These are phyloP conservation scores for Limnodromus scolopaceus DNA, from an alignment of 2,797 vertebrate species.

Conservation along the genomic window DNA sequence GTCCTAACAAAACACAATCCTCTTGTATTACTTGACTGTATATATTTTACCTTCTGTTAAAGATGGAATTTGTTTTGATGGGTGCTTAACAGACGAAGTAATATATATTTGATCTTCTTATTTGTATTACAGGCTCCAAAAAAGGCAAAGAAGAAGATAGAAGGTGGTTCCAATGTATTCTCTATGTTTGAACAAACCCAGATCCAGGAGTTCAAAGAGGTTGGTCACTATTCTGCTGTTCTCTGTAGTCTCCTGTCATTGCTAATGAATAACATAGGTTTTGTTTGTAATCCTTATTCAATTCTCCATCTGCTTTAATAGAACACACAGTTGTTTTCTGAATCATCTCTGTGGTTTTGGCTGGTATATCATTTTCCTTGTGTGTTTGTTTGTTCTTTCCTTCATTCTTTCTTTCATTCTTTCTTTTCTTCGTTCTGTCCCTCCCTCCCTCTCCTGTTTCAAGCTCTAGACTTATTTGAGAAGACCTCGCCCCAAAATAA, in stretches of 20 bases:
- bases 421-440: neutral
- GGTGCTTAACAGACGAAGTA: neutral
- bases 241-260: neutral
- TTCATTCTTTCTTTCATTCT: slow-evolving; percentile 7
- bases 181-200: slow-evolving; percentile 93
- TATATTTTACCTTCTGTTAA: neutral
- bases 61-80: neutral
- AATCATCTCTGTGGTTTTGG: slow-evolving; percentile 66
- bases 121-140: slow-evolving; percentile 80
- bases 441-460: neutral
- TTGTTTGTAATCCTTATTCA: slow-evolving; percentile 49
- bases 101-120: neutral
- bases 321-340: slow-evolving; percentile 65
- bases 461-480: neutral
- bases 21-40: neutral
- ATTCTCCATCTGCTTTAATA: slow-evolving; percentile 57
- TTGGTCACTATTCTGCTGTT: slow-evolving; percentile 54
- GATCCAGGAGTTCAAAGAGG: slow-evolving; percentile 94
- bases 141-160: slow-evolving; percentile 87
- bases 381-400: slow-evolving; percentile 38
- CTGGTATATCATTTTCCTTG: slow-evolving; percentile 42
- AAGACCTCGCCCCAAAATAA: neutral
- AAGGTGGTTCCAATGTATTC: slow-evolving; percentile 88
- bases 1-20: neutral
- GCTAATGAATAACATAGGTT: slow-evolving; percentile 47